A percentile compares a stretch with the other conserved stretches of the same genome.
phyloP scores from a whole-genome alignment of 2,113 vertebrate genomes.

The Gasterosteus nipponicus region DNA sequence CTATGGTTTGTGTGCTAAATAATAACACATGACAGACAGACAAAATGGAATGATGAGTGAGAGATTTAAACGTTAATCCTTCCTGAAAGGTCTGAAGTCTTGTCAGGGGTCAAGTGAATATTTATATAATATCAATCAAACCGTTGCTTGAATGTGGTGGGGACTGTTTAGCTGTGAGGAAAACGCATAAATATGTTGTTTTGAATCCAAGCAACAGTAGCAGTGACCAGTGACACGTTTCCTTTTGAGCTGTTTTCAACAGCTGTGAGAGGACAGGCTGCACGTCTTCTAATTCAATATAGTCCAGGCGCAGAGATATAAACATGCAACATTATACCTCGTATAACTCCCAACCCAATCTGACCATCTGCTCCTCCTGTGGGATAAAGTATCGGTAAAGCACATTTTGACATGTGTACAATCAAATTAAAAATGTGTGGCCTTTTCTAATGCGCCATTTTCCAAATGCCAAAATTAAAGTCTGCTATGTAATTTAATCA shows the following conservation, averaged over 20 bases:
- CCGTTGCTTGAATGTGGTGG: neutral
- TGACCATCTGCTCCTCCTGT: constrained; percentile 67
- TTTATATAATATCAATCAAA: neutral
- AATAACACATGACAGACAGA: neutral
- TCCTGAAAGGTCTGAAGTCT: neutral
- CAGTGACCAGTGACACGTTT: neutral
- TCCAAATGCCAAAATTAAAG: constrained; percentile 1
- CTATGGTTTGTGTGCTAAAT: neutral
- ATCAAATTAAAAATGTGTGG: constrained; percentile 9
- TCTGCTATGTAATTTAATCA: neutral
- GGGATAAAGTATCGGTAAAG: constrained; percentile 36
- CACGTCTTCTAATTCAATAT: constrained; percentile 67
- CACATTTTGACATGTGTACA: constrained; percentile 5
- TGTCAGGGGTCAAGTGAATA: neutral
- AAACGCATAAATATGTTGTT: neutral
- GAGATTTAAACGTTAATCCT: neutral
- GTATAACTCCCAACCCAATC: constrained; percentile 31
- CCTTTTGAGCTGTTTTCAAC: constrained; percentile 5
- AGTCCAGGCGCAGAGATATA: constrained; percentile 45
- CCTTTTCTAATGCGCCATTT: constrained; percentile 2
- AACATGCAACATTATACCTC: constrained; percentile 63
- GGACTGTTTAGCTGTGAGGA: neutral
- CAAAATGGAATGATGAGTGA: neutral
- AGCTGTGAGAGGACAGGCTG: constrained; percentile 54
- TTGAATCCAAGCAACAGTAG: neutral